Conservation (phyloP, 2,888 invertebrate genomes). For the Atrina japonica region DNA sequence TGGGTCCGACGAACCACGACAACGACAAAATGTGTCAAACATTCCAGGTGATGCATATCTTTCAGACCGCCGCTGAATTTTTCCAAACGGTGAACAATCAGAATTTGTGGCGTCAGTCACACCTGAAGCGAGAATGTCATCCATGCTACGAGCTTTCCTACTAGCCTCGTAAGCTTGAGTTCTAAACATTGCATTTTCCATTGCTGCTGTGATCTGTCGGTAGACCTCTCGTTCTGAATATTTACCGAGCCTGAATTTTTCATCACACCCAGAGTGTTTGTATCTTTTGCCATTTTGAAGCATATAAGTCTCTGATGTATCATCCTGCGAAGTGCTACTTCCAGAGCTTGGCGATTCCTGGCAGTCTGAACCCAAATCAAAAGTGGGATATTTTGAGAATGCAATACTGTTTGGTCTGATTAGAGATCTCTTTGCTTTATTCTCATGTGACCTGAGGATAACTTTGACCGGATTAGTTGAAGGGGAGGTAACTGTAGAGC, state of each 20-base stretch:
- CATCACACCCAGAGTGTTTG: conserved; percentile 63
- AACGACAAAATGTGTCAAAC: conserved; percentile 67
- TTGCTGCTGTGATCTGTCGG: conserved; percentile 73
- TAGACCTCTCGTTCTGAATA: conserved; percentile 73
- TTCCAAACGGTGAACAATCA: conserved; percentile 62
- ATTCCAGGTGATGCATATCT: conserved; percentile 64
- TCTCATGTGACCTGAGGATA: conserved; percentile 71
- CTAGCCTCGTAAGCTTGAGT: conserved; percentile 69
- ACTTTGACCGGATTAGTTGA: conserved; percentile 59
- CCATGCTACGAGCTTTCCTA: conserved; percentile 78
- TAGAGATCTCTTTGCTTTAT: conserved; percentile 69
- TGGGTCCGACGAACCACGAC: conserved; percentile 70
- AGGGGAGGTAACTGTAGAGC: conserved; percentile 55
- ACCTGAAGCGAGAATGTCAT: conserved; percentile 76
- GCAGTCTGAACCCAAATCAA: conserved; percentile 71
- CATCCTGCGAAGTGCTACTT: conserved; percentile 66
- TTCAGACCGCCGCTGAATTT: conserved; percentile 61
- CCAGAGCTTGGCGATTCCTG: conserved; percentile 62
- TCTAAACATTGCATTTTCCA: conserved; percentile 75
- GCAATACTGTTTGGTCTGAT: conserved; percentile 79
- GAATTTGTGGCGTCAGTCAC: conserved; percentile 55
- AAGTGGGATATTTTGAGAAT: conserved; percentile 77
- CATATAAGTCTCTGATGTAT: conserved; percentile 68
- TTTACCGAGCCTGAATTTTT: conserved; percentile 61
- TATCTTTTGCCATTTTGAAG: conserved; percentile 67